phyloP scores from a whole-genome alignment of 2,888 invertebrate species.

The Nomada goodeniana region DNA sequence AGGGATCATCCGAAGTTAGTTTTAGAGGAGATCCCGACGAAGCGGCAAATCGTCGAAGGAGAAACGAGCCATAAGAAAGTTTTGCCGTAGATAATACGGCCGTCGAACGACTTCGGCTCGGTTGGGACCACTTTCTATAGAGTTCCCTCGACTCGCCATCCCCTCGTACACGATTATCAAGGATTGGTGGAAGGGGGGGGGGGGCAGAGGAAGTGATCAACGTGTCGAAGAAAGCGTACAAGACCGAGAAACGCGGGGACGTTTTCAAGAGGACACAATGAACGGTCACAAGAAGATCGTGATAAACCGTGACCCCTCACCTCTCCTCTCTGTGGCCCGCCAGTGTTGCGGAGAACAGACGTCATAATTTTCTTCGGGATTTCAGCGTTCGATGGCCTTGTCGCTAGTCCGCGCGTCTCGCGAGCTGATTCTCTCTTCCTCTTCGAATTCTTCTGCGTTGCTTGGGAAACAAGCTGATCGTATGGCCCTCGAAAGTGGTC shows the following conservation, averaged over 20 bases:
- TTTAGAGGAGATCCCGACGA: slow-evolving; percentile 25
- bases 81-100: slow-evolving; percentile 53
- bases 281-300: slow-evolving; percentile 66
- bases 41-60: slow-evolving; percentile 52
- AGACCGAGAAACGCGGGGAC: slow-evolving; percentile 24
- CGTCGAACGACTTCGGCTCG: slow-evolving; percentile 44
- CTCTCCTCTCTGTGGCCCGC: neutral
- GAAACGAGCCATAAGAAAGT: slow-evolving; percentile 61
- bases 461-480: slow-evolving; percentile 47
- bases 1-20: slow-evolving; percentile 44
- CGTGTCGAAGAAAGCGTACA: slow-evolving; percentile 49
- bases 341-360: slow-evolving; percentile 27
- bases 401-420: slow-evolving; percentile 44
- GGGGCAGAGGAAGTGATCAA: slow-evolving; percentile 69
- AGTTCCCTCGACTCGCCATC: slow-evolving; percentile 35
- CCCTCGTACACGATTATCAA: slow-evolving; percentile 53
- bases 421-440: slow-evolving; percentile 8
- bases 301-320: slow-evolving; percentile 54
- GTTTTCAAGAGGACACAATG: slow-evolving; percentile 70
- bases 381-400: slow-evolving; percentile 52
- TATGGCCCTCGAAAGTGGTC: neutral
- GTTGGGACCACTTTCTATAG: slow-evolving; percentile 37
- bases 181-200: slow-evolving; percentile 38
- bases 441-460: neutral
- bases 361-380: slow-evolving; percentile 68